Percentiles rank a stretch among this genome's conserved stretches.
Conservation (phyloP, 2,888 invertebrate genomes). For the Alsophila aescularia region DNA sequence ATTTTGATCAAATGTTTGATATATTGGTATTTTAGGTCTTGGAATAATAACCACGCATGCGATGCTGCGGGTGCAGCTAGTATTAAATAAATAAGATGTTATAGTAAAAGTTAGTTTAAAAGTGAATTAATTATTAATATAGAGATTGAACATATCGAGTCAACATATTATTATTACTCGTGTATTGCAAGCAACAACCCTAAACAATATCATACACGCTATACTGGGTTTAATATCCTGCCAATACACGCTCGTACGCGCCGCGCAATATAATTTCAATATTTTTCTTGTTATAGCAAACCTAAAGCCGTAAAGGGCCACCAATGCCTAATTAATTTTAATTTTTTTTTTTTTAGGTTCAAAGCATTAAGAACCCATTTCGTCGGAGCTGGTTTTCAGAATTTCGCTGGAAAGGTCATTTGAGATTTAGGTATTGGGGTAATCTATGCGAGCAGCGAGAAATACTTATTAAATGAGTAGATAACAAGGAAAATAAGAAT, state of each 20-base stretch:
- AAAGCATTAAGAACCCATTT: constrained; percentile 22
- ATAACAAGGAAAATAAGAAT: no score
- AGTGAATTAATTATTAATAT: no score
- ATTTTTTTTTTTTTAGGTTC: constrained; percentile 25
- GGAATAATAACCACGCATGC: no score
- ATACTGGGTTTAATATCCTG: background rate
- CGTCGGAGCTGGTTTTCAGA: constrained; percentile 17
- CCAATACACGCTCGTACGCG: constrained; percentile 3
- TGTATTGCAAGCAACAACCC: no score
- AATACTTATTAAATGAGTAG: background rate
- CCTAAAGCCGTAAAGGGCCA: constrained; percentile 22
- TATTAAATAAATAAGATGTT: no score
- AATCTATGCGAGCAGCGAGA: background rate
- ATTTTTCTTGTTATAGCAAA: constrained; percentile 31
- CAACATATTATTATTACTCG: no score
- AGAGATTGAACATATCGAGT: no score
- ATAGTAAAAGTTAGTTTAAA: no score
- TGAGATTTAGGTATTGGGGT: constrained; percentile 16
- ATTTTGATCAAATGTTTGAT: no score
- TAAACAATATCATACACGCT: background rate
- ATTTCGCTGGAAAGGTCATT: constrained; percentile 20
- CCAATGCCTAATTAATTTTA: constrained; percentile 24
- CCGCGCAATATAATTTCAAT: constrained; percentile 37
- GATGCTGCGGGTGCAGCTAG: no score
- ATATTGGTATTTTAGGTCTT: no score